Evolutionary conservation across 2,797 vertebrate species (phyloP), one percentile per base, ranked within the genome.

Genomic region (Anabacerthia variegaticeps): DNA sequence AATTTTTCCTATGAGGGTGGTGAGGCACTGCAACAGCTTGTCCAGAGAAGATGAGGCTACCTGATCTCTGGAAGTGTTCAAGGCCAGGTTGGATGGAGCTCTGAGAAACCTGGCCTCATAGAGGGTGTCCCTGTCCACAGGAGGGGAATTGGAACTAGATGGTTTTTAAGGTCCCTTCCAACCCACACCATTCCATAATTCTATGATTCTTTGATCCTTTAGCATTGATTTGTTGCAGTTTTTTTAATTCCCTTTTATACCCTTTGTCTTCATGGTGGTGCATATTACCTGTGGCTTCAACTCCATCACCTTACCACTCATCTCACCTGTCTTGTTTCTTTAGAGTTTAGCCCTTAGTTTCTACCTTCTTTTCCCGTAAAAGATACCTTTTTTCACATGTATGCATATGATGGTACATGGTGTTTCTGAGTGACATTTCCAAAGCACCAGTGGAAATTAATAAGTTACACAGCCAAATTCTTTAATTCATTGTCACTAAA

Each of bases 41-140:
- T 18, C 39, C 26, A 27, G 26, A 20, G 3, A 3, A 20, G 3
- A 3, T 0, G 1, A 30, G 34, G 30, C 30, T 73, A 36, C 34
- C 9, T 26, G 52, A 36, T 6, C 24, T 18, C 26, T 48, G 22
- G 3, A 22, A 52, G 10, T 9, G 18, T 28, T 28, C 52, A 21
- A 7, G n/a, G 49, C 7, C 9, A 52, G 19, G 8, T 7, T 59
- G 34, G 26, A 5, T 34, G 58, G 22, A 4, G 9, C 8, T 66
- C 20, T 24, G 30, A 59, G 46, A 46, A 20, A 5, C 15, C 21
- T 66, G 59, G 2, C 41, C 39, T 66, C 34, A 27, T 46, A 26
- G 19, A 12, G 36, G 6, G 1, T 37, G 7, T 48, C 26, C 18
- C 39, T 67, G 30, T 11, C 34, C 23, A 43, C 28, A 32, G 15